These are phyloP conservation scores for Melanerpes formicivorus DNA, from an alignment of 2,113 vertebrate genomes.

Conservation along the genomic window DNA sequence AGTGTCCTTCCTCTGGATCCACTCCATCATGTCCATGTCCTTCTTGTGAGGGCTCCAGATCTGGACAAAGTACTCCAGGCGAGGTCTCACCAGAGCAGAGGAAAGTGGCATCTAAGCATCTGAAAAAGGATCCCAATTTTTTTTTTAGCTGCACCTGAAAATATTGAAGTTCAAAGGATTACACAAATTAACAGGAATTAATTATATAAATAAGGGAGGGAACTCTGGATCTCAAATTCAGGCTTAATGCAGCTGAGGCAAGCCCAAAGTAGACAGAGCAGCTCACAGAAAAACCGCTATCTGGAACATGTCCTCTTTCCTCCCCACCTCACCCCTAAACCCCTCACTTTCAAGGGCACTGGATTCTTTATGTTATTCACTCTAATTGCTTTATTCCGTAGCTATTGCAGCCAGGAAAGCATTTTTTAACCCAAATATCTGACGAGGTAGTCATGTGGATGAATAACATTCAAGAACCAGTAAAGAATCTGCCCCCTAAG, in stretches of 20 bases:
- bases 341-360: neutral
- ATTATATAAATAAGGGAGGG: neutral
- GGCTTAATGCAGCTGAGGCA: neutral
- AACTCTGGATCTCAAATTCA: neutral
- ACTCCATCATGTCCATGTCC: too few species aligned
- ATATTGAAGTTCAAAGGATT: neutral
- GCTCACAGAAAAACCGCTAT: neutral
- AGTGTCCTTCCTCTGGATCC: too few species aligned
- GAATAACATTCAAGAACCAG: conserved; percentile 25
- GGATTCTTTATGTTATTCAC: neutral
- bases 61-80: too few species aligned
- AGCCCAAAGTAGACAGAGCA: neutral
- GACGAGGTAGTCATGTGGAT: neutral
- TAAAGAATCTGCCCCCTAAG: conserved; percentile 41
- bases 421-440: conserved; percentile 24
- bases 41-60: too few species aligned
- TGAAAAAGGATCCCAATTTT: neutral
- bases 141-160: neutral
- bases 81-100: too few species aligned
- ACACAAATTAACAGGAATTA: neutral
- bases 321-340: neutral
- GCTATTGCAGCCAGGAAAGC: conserved; percentile 7
- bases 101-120: too few species aligned
- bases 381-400: neutral
- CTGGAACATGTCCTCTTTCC: neutral